Percentiles rank a stretch among this genome's conserved stretches.
These are phyloP conservation scores for Brachyhypopomus occidentalis DNA, from an alignment of 2,113 vertebrate genomes.

Conservation along the genomic window DNA sequence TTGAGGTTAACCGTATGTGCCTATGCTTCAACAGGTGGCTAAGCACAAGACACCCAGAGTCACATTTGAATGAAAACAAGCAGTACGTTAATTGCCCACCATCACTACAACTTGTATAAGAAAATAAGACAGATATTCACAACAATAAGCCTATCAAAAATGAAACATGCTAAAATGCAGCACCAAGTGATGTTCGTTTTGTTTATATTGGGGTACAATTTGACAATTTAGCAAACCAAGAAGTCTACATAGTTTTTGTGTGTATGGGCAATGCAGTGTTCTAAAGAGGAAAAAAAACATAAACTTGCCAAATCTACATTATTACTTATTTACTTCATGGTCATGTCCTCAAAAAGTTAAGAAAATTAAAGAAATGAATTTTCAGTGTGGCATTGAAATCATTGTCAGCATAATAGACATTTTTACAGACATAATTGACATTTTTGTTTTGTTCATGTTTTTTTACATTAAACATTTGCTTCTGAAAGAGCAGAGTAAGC, in stretches of 20 bases:
- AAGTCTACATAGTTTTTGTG: no score
- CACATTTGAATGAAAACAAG: conserved; percentile 49
- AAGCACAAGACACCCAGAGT: conserved; percentile 19
- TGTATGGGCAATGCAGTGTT: background rate
- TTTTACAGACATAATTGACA: no score
- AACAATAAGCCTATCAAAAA: no score
- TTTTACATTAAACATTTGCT: conserved; percentile 36
- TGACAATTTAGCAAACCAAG: no score
- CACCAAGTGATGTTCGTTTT: no score
- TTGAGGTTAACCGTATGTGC: conserved; percentile 80
- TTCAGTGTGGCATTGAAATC: background rate
- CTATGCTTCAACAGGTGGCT: conserved; percentile 71
- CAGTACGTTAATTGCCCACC: background rate
- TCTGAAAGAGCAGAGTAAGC: conserved; percentile 31
- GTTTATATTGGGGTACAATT: no score
- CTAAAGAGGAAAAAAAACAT: background rate
- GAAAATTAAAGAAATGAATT: background rate
- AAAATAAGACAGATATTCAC: background rate
- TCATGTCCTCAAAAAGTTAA: background rate
- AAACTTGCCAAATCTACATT: background rate
- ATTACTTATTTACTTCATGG: background rate
- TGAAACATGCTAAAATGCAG: no score
- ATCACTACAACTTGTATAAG: no score
- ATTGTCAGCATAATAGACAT: background rate
- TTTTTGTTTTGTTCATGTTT: background rate